These are phyloP conservation scores for Hyles euphorbiae DNA, from an alignment of 1,140 invertebrate genomes.

Conservation along the genomic window DNA sequence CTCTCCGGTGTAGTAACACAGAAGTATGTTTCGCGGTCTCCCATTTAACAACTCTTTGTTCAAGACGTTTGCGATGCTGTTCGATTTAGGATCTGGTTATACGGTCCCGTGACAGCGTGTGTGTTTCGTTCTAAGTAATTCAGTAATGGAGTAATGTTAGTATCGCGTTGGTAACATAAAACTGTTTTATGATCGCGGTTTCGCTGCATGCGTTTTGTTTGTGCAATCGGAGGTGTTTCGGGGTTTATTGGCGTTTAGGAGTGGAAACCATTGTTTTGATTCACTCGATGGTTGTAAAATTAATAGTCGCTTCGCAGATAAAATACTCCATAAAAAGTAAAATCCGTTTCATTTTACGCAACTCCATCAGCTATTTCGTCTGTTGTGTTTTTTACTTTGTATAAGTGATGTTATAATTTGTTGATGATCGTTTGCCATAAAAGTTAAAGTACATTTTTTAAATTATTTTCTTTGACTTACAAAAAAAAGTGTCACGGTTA, in stretches of 20 bases:
- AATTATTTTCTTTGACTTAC: no score
- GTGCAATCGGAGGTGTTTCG: conserved; percentile 66
- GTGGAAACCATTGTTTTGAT: conserved; percentile 67
- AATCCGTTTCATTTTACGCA: no score
- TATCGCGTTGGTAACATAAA: conserved; percentile 39
- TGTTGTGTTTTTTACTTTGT: background rate
- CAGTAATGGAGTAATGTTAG: conserved; percentile 42
- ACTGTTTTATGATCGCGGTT: conserved; percentile 58
- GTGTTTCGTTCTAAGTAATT: conserved; percentile 65
- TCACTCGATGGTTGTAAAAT: conserved; percentile 53
- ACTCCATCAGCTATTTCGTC: background rate
- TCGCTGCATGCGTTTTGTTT: conserved; percentile 51
- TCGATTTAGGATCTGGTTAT: conserved; percentile 43
- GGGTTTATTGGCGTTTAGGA: conserved; percentile 63
- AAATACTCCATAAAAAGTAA: no score
- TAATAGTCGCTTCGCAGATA: conserved; percentile 26
- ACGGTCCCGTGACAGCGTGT: conserved; percentile 46
- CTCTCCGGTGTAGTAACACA: conserved; percentile 45
- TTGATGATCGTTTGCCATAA: conserved; percentile 2
- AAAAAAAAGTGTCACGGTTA: no score
- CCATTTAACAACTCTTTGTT: conserved; percentile 68
- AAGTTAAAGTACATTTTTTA: no score
- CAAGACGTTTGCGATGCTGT: conserved; percentile 43
- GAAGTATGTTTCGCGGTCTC: conserved; percentile 38
- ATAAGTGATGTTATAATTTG: no score